A percentile compares a stretch with the other conserved stretches of the same genome.
Evolutionary conservation across 2,113 vertebrate species (phyloP).

Genomic region (Acrocephalus arundinaceus): DNA sequence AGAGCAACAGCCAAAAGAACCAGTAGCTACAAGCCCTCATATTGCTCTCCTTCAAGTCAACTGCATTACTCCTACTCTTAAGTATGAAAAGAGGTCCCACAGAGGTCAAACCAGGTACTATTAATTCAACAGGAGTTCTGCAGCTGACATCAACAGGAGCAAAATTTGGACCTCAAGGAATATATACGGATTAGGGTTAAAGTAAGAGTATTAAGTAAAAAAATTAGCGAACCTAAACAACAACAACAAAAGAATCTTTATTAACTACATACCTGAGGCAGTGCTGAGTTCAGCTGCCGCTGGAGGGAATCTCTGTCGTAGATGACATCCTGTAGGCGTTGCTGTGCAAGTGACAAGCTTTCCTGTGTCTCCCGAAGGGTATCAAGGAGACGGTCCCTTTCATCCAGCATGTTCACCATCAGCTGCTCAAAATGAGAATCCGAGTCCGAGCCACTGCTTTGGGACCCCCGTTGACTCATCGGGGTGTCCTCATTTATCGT

Average conservation of each 20-base stretch:
- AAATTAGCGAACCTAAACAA: neutral
- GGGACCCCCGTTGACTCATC: slow-evolving; percentile 95
- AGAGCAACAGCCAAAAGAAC: slow-evolving; percentile 69
- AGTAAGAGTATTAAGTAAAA: neutral
- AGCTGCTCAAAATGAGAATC: slow-evolving; percentile 99
- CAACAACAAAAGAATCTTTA: neutral
- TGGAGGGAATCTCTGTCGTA: slow-evolving; percentile 96
- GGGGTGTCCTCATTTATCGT: slow-evolving; percentile 99
- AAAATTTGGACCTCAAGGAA: neutral
- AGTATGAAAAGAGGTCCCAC: neutral
- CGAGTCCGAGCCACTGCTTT: slow-evolving; percentile 94
- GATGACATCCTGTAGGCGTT: slow-evolving; percentile 96
- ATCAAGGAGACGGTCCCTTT: slow-evolving; percentile 94
- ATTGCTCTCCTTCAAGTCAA: slow-evolving; percentile 15
- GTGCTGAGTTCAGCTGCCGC: slow-evolving; percentile 94
- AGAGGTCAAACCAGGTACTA: neutral
- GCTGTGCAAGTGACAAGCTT: slow-evolving; percentile 93
- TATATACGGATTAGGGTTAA: neutral
- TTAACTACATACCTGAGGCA: slow-evolving; percentile 88
- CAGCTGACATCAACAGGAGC: neutral
- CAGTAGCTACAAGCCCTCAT: slow-evolving; percentile 35
- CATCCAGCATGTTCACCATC: slow-evolving; percentile 99
- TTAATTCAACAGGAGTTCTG: neutral
- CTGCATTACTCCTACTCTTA: neutral
- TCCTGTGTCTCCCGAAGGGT: slow-evolving; percentile 98